Evolutionary conservation across 2,113 vertebrate genomes (phyloP).

Genomic region (Centrocercus urophasianus): DNA sequence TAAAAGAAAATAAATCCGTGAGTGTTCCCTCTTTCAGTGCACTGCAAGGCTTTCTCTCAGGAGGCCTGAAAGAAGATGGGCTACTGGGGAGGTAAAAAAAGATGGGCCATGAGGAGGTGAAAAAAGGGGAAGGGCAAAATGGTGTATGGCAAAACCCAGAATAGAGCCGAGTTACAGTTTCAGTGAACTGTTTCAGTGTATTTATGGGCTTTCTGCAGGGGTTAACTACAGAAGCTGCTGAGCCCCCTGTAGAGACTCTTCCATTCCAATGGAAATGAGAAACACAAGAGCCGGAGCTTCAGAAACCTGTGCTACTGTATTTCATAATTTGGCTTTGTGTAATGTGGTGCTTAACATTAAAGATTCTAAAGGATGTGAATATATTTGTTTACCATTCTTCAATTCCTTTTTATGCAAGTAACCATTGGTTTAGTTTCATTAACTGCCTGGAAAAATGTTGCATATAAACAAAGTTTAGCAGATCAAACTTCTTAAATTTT

Average conservation of each 20-base stretch:
- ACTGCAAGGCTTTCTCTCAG: not conserved
- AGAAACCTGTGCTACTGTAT: not conserved
- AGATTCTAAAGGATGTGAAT: not conserved
- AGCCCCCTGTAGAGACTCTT: not conserved
- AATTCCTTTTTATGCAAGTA: constrained; percentile 13
- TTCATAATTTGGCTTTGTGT: constrained; percentile 15
- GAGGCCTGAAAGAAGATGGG: not conserved
- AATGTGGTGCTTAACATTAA: constrained; percentile 21
- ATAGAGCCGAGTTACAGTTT: not conserved
- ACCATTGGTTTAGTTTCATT: constrained; percentile 34
- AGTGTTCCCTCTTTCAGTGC: not conserved
- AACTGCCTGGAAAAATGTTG: constrained; percentile 17
- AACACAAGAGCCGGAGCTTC: not conserved
- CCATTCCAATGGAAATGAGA: not conserved
- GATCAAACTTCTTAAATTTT: constrained; percentile 22
- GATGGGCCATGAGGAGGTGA: not conserved
- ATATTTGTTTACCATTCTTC: constrained; percentile 14
- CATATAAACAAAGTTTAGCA: constrained; percentile 28
- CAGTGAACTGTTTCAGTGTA: not conserved
- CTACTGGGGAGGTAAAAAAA: not conserved
- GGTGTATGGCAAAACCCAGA: not conserved
- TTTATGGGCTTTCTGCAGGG: not conserved
- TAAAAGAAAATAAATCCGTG: not conserved
- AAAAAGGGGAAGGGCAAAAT: not conserved
- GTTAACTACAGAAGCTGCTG: not conserved